Conservation (phyloP, 1,140 invertebrate genomes). For the Brachystomella parvula region DNA sequence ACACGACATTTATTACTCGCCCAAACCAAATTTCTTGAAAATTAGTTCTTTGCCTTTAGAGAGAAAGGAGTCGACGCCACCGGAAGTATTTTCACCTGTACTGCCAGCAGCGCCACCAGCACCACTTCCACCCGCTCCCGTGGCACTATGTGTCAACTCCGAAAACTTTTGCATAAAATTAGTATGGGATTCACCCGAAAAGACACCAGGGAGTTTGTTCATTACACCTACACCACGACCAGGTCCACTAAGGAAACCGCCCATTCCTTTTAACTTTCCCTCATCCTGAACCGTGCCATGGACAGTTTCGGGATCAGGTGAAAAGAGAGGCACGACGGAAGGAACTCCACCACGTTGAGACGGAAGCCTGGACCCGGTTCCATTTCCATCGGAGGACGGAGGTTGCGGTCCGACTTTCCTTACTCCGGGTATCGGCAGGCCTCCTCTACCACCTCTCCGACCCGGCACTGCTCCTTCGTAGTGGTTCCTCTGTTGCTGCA, state of each 20-base stretch:
- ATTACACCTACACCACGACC: conserved; percentile 12
- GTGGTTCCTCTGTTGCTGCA: conserved; percentile 35
- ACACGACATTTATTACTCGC: not conserved
- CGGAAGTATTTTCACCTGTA: not conserved
- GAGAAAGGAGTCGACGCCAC: conserved; percentile 50
- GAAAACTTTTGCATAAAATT: conserved; percentile 73
- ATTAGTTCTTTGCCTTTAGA: conserved; percentile 84
- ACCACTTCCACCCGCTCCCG: conserved; percentile 53
- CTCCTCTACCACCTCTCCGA: conserved; percentile 53
- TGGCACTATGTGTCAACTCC: conserved; percentile 57
- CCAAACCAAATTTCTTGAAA: conserved; percentile 68
- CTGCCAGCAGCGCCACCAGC: conserved; percentile 28
- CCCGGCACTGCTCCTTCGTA: conserved; percentile 40
- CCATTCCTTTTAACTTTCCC: not conserved
- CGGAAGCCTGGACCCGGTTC: conserved; percentile 16
- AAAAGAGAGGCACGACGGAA: conserved; percentile 42
- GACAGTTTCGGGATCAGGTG: conserved; percentile 36
- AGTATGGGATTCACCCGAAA: conserved; percentile 44
- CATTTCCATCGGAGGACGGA: conserved; percentile 33
- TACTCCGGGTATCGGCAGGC: conserved; percentile 23
- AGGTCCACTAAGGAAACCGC: not conserved
- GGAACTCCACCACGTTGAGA: conserved; percentile 38
- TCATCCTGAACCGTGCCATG: not conserved
- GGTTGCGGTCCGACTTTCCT: conserved; percentile 6
- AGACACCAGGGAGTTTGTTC: conserved; percentile 33